phyloP scores from a whole-genome alignment of 2,888 invertebrate genomes.

The Gandaritis pyraliata region DNA sequence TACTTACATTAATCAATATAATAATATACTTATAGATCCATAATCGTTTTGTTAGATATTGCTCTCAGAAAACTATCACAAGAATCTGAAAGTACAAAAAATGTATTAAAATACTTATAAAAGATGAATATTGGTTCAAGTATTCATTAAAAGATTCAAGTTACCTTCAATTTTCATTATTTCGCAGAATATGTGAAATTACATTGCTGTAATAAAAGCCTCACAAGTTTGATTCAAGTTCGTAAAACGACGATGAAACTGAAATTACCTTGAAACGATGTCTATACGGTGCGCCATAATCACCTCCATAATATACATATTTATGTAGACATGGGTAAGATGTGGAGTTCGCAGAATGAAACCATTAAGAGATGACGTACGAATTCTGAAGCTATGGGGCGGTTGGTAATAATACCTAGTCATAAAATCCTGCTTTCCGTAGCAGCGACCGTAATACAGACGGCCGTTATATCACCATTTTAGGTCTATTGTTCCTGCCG shows the following conservation, averaged over 20 bases:
- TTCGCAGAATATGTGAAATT: too few relatives aligned
- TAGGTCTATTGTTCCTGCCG: background rate
- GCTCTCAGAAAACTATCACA: too few relatives aligned
- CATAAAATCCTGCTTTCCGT: background rate
- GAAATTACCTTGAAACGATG: conserved; percentile 15
- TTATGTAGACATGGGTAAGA: conserved; percentile 10
- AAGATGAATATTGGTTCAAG: too few relatives aligned
- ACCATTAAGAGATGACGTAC: conserved; percentile 20
- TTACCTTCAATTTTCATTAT: too few relatives aligned
- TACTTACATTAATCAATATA: too few relatives aligned
- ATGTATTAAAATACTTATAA: too few relatives aligned
- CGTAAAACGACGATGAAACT: conserved; percentile 1
- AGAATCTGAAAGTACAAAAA: too few relatives aligned
- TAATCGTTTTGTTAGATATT: too few relatives aligned
- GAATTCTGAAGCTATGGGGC: conserved; percentile 6
- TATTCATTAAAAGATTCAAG: too few relatives aligned
- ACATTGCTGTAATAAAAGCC: background rate
- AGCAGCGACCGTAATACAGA: background rate
- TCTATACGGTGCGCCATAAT: conserved; percentile 12
- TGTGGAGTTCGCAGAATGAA: conserved; percentile 14
- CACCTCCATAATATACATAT: conserved; percentile 2
- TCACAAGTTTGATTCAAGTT: background rate
- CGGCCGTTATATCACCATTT: conserved; percentile 1
- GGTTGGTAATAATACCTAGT: background rate
- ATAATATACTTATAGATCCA: too few relatives aligned